These are phyloP conservation scores for Rallus crepitans DNA, from an alignment of 2,797 vertebrate genomes.

Conservation along the genomic window DNA sequence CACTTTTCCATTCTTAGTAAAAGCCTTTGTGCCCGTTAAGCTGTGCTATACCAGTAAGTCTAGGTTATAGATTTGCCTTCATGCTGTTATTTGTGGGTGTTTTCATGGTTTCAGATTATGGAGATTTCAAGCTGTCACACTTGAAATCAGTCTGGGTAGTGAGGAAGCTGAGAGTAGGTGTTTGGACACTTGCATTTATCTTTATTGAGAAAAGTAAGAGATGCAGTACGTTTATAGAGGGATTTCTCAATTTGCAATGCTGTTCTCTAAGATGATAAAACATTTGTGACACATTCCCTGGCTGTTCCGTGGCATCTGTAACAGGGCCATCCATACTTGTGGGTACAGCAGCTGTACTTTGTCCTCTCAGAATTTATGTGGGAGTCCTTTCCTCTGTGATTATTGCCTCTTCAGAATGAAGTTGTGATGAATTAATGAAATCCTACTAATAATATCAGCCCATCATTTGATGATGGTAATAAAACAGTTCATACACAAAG, in stretches of 20 bases:
- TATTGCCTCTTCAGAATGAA: background rate
- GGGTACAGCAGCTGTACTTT: background rate
- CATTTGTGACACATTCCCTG: background rate
- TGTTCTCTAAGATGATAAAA: background rate
- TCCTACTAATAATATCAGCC: background rate
- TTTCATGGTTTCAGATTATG: slow-evolving; percentile 16
- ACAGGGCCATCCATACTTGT: background rate
- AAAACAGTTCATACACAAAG: background rate
- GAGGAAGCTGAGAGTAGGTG: background rate
- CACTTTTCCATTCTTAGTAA: background rate
- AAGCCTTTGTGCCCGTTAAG: background rate
- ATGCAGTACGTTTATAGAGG: background rate
- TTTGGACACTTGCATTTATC: background rate
- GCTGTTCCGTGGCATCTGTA: background rate
- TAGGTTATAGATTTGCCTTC: background rate
- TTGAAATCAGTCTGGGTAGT: background rate
- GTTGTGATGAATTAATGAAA: background rate
- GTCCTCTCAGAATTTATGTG: background rate
- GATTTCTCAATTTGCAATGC: background rate
- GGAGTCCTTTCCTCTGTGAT: background rate
- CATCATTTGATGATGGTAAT: background rate
- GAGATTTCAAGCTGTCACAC: background rate
- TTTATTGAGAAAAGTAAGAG: background rate
- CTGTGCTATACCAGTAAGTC: background rate
- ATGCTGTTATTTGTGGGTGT: background rate